Conservation (phyloP, 2,113 vertebrate genomes). For the Reinhardtius hippoglossoides region DNA sequence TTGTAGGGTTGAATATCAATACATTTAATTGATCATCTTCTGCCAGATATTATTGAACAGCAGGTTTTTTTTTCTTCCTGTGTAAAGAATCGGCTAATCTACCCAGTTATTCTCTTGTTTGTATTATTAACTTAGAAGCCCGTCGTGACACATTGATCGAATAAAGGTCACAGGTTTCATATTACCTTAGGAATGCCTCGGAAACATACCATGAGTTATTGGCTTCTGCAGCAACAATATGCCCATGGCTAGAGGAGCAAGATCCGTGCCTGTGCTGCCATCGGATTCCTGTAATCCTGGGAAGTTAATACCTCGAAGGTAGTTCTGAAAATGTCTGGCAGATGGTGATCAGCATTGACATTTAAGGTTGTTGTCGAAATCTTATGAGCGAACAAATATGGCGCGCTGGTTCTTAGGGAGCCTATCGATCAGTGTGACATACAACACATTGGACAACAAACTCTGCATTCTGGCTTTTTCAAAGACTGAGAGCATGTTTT, state of each 20-base stretch:
- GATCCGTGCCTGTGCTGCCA: constrained; percentile 9
- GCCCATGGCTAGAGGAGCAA: constrained; percentile 3
- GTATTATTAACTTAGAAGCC: constrained; percentile 23
- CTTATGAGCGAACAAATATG: constrained; percentile 51
- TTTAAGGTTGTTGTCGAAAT: constrained; percentile 68
- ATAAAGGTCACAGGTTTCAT: constrained; percentile 48
- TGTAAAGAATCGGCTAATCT: constrained; percentile 16
- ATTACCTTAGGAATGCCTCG: constrained; percentile 13
- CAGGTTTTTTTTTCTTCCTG: neutral
- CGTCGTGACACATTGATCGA: constrained; percentile 3
- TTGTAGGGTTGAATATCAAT: constrained; percentile 24
- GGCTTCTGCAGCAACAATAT: constrained; percentile 30
- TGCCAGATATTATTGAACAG: constrained; percentile 3
- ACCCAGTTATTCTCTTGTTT: constrained; percentile 19
- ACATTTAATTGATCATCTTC: constrained; percentile 21
- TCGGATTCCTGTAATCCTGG: constrained; percentile 40
- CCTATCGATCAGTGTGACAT: constrained; percentile 42
- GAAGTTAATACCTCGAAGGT: constrained; percentile 56
- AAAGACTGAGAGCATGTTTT: constrained; percentile 16
- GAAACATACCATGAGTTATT: constrained; percentile 11
- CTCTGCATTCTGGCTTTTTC: constrained; percentile 7
- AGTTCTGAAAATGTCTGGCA: constrained; percentile 54
- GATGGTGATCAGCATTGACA: constrained; percentile 75
- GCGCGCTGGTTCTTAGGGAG: constrained; percentile 45
- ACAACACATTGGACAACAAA: constrained; percentile 31